Evolutionary conservation across 2,797 vertebrate genomes (phyloP), one percentile per base, ranked within the genome.

Genomic region (Melanotaenia boesemani): DNA sequence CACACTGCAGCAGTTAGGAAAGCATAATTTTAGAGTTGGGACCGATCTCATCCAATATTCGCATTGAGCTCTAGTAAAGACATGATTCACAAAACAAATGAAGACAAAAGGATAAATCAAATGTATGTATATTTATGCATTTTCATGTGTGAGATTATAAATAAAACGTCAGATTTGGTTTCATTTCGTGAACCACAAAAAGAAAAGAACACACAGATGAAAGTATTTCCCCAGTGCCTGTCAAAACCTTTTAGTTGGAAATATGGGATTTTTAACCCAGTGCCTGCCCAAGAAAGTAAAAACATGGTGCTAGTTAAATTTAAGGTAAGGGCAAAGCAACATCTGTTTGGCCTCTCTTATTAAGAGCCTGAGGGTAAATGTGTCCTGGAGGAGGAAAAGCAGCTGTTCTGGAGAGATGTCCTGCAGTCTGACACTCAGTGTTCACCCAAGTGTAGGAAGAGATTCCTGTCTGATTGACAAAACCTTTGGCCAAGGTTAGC

Each of bases 401-500:
- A 88, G 82, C 87, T 86, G 84, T 81, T 82, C 86, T 56, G 37
- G 41, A 76, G 80, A 76, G 70, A 66, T 61, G 60, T 78, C 75
- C 79, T 70, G 82, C 79, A 82, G 81, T 77, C 74, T 83, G 75
- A 87, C 80, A 85, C 81, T 80, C 81, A 76, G 67, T 73, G 81
- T 67, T 81, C 76, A 81, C 48, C 70, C 72, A 59, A 77, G 83
- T 73, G 77, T 55, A 76, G 75, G 76, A 81, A 56, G 77, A 72
- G 24, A 85, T 76, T 68, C 26, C 59, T 46, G 77, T 59, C 72
- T 74, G 79, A 88, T 84, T 87, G 88, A 88, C 80, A 71, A 80
- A 89, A 84, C 74, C 81, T 81, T 73, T 74, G 54, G 66, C 81
- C 86, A 87, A 90, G 89, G 87, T 92, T 84, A 82, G 65, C 3